Conservation (phyloP, 2,888 invertebrate genomes). For the Hyposoter dolosus region DNA sequence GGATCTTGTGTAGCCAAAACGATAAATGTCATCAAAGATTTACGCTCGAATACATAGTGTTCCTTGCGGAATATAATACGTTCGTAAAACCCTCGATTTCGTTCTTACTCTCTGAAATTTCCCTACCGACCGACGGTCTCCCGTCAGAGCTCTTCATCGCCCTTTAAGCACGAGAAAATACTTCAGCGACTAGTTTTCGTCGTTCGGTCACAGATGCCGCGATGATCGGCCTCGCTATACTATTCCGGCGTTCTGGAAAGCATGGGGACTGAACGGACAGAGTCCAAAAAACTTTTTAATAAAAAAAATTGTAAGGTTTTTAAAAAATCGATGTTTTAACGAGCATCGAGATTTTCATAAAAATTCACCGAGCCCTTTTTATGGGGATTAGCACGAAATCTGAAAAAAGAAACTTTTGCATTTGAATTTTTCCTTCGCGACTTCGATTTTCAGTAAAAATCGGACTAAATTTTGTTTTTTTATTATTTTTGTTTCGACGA, state of each 20-base stretch:
- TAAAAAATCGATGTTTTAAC: neutral
- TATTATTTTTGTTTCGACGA: no score
- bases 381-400: neutral
- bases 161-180: constrained; percentile 65
- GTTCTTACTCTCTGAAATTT: constrained; percentile 23
- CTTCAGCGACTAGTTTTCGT: constrained; percentile 69
- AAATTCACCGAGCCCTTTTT: neutral
- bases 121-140: constrained; percentile 69
- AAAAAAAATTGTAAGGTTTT: neutral
- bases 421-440: neutral
- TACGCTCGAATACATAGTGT: neutral
- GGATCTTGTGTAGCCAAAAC: neutral
- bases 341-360: no score
- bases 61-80: constrained; percentile 1
- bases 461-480: no score
- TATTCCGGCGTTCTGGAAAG: constrained; percentile 8
- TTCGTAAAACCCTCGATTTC: constrained; percentile 30
- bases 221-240: constrained; percentile 68
- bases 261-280: neutral
- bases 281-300: neutral
- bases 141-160: constrained; percentile 61
- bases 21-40: constrained; percentile 17
- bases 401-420: neutral
- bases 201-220: constrained; percentile 77
- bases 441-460: neutral